Percentiles rank a stretch among this genome's conserved stretches.
Conservation (phyloP, 2,888 invertebrate genomes). For the Agonopterix arenella region DNA sequence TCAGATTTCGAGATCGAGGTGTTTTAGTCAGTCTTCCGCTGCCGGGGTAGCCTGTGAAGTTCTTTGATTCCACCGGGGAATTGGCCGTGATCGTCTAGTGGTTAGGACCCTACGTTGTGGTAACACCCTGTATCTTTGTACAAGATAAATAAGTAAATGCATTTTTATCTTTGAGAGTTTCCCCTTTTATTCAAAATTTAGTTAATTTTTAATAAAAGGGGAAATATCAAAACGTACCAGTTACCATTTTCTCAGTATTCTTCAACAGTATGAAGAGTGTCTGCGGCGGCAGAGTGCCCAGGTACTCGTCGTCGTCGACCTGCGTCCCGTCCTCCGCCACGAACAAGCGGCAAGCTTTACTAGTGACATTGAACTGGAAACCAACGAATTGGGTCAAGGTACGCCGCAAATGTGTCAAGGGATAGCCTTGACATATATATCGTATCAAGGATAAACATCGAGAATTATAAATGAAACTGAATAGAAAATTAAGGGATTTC, state of each 20-base stretch:
- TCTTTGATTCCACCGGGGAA: too few species aligned
- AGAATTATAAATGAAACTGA: slow-evolving; percentile 25
- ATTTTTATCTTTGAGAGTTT: too few species aligned
- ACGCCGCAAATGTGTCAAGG: slow-evolving; percentile 23
- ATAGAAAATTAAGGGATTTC: background rate
- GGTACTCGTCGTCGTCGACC: slow-evolving; percentile 86
- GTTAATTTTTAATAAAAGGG: too few species aligned
- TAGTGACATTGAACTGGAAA: slow-evolving; percentile 68
- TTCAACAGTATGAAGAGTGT: slow-evolving; percentile 81
- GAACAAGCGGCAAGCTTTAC: slow-evolving; percentile 69
- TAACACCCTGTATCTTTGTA: too few species aligned
- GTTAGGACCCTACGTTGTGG: too few species aligned
- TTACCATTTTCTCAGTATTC: slow-evolving; percentile 73
- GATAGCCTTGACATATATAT: slow-evolving; percentile 42
- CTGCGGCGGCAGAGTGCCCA: slow-evolving; percentile 84
- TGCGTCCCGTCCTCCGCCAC: slow-evolving; percentile 82
- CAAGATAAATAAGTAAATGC: too few species aligned
- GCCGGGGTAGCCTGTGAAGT: too few species aligned
- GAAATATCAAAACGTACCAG: slow-evolving; percentile 61
- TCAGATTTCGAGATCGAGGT: too few species aligned
- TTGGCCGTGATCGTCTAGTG: too few species aligned
- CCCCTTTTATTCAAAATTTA: too few species aligned
- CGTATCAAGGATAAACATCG: slow-evolving; percentile 27
- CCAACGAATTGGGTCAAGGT: slow-evolving; percentile 47
- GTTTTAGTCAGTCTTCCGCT: too few species aligned